These are phyloP conservation scores for Heteromurus nitidus DNA, from an alignment of 2,888 invertebrate genomes.

Conservation along the genomic window DNA sequence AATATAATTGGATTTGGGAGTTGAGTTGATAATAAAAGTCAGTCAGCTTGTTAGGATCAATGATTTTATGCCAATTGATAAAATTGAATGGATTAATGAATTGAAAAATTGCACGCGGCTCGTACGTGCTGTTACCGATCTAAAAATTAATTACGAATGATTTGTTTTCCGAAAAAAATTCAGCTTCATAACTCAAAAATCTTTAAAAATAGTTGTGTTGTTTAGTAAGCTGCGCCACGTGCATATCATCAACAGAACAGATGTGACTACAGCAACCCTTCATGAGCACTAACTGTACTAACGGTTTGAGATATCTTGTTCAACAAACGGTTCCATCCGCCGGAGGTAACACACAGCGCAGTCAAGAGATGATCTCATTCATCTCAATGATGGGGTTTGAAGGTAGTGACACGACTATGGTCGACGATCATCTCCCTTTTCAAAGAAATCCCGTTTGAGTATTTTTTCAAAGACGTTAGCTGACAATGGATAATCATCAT, in stretches of 20 bases:
- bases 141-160: no score
- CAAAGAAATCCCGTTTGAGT: neutral
- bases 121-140: no score
- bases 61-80: neutral
- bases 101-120: no score
- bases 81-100: slow-evolving; percentile 6
- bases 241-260: slow-evolving; percentile 7
- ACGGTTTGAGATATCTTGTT: no score
- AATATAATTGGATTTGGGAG: neutral
- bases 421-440: neutral
- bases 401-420: no score
- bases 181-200: no score
- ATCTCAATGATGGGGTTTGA: neutral
- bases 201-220: neutral
- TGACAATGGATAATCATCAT: slow-evolving; percentile 27
- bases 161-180: no score
- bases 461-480: neutral
- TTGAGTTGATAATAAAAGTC: neutral
- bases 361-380: neutral
- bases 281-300: slow-evolving; percentile 11
- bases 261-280: slow-evolving; percentile 51
- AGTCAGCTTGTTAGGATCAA: neutral
- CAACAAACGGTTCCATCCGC: no score
- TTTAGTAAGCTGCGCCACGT: slow-evolving; percentile 1
- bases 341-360: no score